These are phyloP conservation scores for Adelges cooleyi DNA, from an alignment of 1,140 invertebrate genomes.

Conservation along the genomic window DNA sequence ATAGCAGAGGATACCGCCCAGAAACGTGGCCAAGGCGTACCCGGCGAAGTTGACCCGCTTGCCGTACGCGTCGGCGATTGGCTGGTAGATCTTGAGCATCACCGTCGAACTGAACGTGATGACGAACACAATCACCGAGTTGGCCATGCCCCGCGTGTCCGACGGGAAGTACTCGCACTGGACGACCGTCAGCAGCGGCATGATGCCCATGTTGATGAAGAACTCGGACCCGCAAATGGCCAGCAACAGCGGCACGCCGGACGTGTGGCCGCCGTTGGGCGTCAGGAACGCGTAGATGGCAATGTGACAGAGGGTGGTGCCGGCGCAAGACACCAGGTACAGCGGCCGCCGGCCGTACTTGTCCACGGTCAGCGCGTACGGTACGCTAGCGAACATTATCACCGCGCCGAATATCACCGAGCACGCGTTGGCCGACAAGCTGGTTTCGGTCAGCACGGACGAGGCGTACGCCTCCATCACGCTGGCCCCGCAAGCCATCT, in stretches of 20 bases:
- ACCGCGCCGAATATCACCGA: constrained; percentile 55
- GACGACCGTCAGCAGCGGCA: constrained; percentile 29
- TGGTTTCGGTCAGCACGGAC: constrained; percentile 38
- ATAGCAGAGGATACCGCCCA: constrained; percentile 59
- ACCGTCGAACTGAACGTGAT: constrained; percentile 37
- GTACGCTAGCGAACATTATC: constrained; percentile 51
- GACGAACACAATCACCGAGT: constrained; percentile 39
- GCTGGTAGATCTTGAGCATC: constrained; percentile 45
- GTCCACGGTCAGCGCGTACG: constrained; percentile 56
- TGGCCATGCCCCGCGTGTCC: constrained; percentile 40
- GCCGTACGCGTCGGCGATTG: constrained; percentile 36
- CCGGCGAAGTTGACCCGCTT: constrained; percentile 64
- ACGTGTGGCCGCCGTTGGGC: neutral
- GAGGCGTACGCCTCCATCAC: constrained; percentile 62
- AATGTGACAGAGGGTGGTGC: constrained; percentile 40
- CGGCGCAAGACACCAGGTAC: constrained; percentile 47
- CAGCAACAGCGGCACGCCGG: constrained; percentile 6
- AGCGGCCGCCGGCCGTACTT: constrained; percentile 56
- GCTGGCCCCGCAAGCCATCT: constrained; percentile 63
- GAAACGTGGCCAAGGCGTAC: constrained; percentile 59
- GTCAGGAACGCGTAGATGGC: constrained; percentile 33
- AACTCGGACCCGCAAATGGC: constrained; percentile 8
- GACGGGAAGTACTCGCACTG: constrained; percentile 34
- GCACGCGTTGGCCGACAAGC: constrained; percentile 42
- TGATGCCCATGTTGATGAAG: constrained; percentile 30